Base-by-base conservation (phyloP, 2,888 invertebrate genomes). In the Phyto melanocephala region DNA sequence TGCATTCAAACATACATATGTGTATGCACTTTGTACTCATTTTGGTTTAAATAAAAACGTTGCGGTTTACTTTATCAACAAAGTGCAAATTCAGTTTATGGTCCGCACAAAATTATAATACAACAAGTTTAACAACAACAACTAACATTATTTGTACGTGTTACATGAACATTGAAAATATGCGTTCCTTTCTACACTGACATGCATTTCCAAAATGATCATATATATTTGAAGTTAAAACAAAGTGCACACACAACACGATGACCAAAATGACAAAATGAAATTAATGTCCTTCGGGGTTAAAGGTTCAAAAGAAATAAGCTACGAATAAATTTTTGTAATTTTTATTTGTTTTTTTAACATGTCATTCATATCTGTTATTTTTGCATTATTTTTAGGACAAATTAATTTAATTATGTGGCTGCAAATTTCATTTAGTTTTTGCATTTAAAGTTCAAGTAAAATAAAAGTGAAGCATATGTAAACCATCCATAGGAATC, bases 221-320 rank as follows among this genome's bases (percentile, higher is more conserved):
- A 60, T 67, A 76, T 56, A 75, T 75, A 75, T 67, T 76, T 76
- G 1, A 67, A 56, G 20, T 17, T 15, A 10, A n/a, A 56, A 50
- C 13, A 47, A 42, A 42, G 45, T 40, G n/a, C n/a, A n/a, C n/a
- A n/a, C 22, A 13, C 13, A 28, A 42, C 11, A n/a, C 13, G n/a
- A 24, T 4, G 11, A 8, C 20, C 50, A 35, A 65, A 65, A 35
- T 50, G 20, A 22, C 47, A 40, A 58, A 50, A 52, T 40, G 13
- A 60, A 50, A 62, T 52, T 42, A 50, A 50, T 24, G 56, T 56
- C 17, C 68, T 50, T 52, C 24, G 17, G 13, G 7, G 54, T n/a
- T n/a, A n/a, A 24, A 54, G 13, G 28, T 42, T 42, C 5, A 11
- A n/a, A n/a, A n/a, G n/a, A n/a, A n/a, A n/a, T n/a, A n/a, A n/a